A percentile compares a stretch with the other conserved stretches of the same genome.
Evolutionary conservation across 1,140 invertebrate genomes (phyloP).

Genomic region (Dendroctonus valens): DNA sequence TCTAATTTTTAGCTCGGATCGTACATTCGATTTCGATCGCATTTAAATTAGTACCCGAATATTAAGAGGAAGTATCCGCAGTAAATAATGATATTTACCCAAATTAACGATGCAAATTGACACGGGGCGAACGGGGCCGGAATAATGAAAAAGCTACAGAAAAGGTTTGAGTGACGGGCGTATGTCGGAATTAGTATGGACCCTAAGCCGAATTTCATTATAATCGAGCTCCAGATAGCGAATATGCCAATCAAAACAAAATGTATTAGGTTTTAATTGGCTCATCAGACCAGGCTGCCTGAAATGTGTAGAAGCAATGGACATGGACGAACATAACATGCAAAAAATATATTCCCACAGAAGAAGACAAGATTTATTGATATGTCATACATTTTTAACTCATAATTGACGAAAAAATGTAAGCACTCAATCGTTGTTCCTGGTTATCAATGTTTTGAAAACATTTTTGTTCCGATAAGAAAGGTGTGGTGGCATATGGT

Average conservation of each 20-base stretch:
- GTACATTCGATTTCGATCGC: too few relatives aligned
- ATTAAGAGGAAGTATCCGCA: background rate
- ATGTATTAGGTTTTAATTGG: background rate
- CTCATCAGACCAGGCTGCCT: background rate
- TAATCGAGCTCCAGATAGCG: background rate
- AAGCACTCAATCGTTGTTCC: too few relatives aligned
- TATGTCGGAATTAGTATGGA: slow-evolving; percentile 12
- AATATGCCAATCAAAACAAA: slow-evolving; percentile 7
- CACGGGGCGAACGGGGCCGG: background rate
- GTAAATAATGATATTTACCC: slow-evolving; percentile 7
- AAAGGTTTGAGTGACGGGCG: slow-evolving; percentile 8
- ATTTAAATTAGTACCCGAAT: too few relatives aligned
- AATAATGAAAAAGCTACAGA: slow-evolving; percentile 9
- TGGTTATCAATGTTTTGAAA: too few relatives aligned
- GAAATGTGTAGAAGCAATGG: background rate
- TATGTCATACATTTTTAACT: too few relatives aligned
- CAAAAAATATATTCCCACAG: too few relatives aligned
- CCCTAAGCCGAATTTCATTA: slow-evolving; percentile 14
- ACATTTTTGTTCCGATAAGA: too few relatives aligned
- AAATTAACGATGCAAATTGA: slow-evolving; percentile 14
- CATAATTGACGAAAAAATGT: too few relatives aligned
- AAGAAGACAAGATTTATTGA: too few relatives aligned
- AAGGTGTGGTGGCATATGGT: too few relatives aligned
- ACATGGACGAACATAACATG: too few relatives aligned
- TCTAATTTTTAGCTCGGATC: too few relatives aligned